Percentiles rank a stretch among this genome's conserved stretches.
Evolutionary conservation across 2,797 vertebrate genomes (phyloP).

Genomic region (Pantherophis vulpinus): DNA sequence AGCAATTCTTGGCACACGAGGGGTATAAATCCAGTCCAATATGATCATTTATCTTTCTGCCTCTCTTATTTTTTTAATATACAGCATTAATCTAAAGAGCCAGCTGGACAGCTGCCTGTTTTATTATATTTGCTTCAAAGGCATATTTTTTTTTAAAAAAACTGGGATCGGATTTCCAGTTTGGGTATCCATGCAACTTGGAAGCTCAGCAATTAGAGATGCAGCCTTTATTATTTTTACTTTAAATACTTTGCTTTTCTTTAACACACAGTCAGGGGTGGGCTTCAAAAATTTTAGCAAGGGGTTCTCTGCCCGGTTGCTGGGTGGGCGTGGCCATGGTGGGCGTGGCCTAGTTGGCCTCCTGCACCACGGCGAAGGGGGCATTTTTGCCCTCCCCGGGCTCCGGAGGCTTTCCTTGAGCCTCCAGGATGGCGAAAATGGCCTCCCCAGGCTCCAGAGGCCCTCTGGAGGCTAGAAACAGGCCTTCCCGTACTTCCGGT

Average conservation of each 20-base stretch:
- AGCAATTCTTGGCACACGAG: not conserved
- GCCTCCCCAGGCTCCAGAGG: no score
- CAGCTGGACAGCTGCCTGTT: not conserved
- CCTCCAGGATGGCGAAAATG: no score
- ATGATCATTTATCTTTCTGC: not conserved
- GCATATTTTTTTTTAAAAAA: not conserved
- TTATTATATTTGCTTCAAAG: not conserved
- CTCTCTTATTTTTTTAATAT: not conserved
- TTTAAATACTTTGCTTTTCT: not conserved
- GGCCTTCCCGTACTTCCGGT: no score
- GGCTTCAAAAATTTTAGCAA: no score
- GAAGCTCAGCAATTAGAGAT: not conserved
- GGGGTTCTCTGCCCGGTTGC: no score
- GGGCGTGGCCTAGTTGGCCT: no score
- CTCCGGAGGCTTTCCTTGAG: no score
- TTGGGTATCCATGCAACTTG: not conserved
- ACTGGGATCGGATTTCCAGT: not conserved
- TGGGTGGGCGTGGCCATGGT: no score
- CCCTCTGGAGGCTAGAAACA: no score
- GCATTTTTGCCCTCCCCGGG: no score
- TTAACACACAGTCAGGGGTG: not conserved
- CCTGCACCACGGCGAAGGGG: no score
- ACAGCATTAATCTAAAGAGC: not conserved
- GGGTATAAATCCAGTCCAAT: not conserved
- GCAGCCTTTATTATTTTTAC: not conserved